Evolutionary conservation across 2,113 vertebrate genomes (phyloP), one percentile per base, ranked within the genome.

Genomic region (Mastomys coucha): DNA sequence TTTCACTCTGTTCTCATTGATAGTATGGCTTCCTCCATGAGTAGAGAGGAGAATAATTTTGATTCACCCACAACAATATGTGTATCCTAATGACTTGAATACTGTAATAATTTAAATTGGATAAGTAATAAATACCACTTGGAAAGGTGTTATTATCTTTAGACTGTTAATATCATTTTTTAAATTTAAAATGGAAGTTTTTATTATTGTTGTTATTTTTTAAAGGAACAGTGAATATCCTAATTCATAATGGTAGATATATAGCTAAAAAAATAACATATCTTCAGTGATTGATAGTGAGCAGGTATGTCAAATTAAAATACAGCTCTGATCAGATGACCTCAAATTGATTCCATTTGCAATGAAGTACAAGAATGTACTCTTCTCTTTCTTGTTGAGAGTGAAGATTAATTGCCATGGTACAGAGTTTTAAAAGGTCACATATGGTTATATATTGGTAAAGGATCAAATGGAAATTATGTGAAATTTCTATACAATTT

Each of bases 321-420:
- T 45, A 2, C 36, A 69, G 2, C 3, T 53, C 5, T 60, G 19
- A n/a, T 42, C 11, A 9, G 5, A 67, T 63, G 39, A 0, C 1
- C 5, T 78, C 67, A 78, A 33, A 20, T 28, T 31, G 8, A 84
- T 49, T 73, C 11, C 13, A 16, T 70, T 9, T 63, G 4, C 14
- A 16, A 22, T 19, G 11, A 72, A 77, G 26, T 45, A 0, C 5
- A 93, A 91, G 26, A n/a, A 33, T 5, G 3, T 31, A 26, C 12
- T 31, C 42, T 24, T 42, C 31, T 70, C 70, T 60, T 89, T 14
- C 49, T 1, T 12, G 6, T 51, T 75, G 69, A 78, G 14, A 26
- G 33, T 72, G 1, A 87, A 65, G 42, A 84, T 49, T 11, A 69
- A 33, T 72, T 45, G 16, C 14, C 69, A 45, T 16, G 33, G 31